Percentiles rank a stretch among this genome's conserved stretches.
These are phyloP conservation scores for Sitophilus oryzae DNA, from an alignment of 1,140 invertebrate species.

Conservation along the genomic window DNA sequence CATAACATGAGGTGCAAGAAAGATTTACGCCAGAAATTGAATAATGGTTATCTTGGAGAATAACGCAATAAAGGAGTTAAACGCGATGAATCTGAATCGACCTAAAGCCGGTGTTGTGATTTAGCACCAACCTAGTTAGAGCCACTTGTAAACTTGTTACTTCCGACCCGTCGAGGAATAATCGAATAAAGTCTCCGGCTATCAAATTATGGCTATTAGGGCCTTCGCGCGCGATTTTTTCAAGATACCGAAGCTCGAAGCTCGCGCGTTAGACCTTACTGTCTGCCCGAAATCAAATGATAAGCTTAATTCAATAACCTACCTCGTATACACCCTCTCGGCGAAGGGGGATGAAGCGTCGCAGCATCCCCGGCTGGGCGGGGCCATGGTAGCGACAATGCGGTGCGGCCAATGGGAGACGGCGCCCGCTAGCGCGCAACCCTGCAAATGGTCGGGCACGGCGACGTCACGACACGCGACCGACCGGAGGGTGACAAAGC, in stretches of 20 bases:
- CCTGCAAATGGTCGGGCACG: conserved; percentile 26
- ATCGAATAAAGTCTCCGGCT: conserved; percentile 42
- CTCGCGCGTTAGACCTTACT: conserved; percentile 47
- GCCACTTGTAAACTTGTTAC: conserved; percentile 28
- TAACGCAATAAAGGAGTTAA: neutral
- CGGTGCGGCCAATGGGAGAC: conserved; percentile 28
- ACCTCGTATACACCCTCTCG: conserved; percentile 27
- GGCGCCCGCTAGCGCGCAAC: conserved; percentile 19
- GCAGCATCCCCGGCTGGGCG: conserved; percentile 23
- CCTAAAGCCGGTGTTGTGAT: conserved; percentile 11
- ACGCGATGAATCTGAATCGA: neutral
- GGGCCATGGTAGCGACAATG: conserved; percentile 13
- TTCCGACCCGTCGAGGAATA: conserved; percentile 27
- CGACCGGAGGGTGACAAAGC: conserved; percentile 24
- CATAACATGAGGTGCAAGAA: neutral
- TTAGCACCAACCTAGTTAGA: conserved; percentile 21
- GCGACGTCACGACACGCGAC: conserved; percentile 41
- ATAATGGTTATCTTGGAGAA: no score
- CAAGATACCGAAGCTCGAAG: conserved; percentile 29
- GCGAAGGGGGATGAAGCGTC: conserved; percentile 37
- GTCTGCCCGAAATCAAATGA: conserved; percentile 66
- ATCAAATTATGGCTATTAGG: conserved; percentile 57
- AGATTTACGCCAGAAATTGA: neutral
- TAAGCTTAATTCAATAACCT: conserved; percentile 68
- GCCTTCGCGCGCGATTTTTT: conserved; percentile 39